Conservation (phyloP, 2,797 vertebrate species). For the Taenioides sp. region DNA sequence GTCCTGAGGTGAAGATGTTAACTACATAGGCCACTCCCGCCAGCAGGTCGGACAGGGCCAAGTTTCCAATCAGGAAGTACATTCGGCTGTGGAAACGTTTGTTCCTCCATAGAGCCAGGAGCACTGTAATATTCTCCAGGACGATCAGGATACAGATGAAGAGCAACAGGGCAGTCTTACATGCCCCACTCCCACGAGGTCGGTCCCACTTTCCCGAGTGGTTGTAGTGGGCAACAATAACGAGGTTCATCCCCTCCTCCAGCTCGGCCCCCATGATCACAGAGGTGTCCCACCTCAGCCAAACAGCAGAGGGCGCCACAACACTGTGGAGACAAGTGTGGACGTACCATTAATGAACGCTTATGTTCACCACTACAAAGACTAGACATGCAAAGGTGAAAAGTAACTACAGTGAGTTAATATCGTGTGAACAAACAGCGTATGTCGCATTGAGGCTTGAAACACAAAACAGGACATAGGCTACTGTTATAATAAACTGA, state of each 20-base stretch:
- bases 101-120: conserved; percentile 79
- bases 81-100: conserved; percentile 82
- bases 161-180: conserved; percentile 71
- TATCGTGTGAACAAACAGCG: background rate
- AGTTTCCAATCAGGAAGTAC: conserved; percentile 82
- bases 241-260: conserved; percentile 70
- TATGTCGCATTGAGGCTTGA: background rate
- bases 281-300: conserved; percentile 47
- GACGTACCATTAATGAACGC: background rate
- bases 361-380: background rate
- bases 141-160: conserved; percentile 78
- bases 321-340: conserved; percentile 43
- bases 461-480: background rate
- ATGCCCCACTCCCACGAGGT: conserved; percentile 45
- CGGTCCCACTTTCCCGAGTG: conserved; percentile 77
- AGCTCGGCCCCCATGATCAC: conserved; percentile 56
- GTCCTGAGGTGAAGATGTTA: conserved; percentile 80
- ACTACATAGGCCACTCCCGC: conserved; percentile 81
- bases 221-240: conserved; percentile 79
- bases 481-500: background rate
- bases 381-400: background rate
- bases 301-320: conserved; percentile 74
- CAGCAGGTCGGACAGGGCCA: conserved; percentile 81
- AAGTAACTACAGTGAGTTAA: background rate
- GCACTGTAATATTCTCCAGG: conserved; percentile 79